Evolutionary conservation across 2,888 invertebrate species (phyloP).

Genomic region (Digitonthophagus gazella): DNA sequence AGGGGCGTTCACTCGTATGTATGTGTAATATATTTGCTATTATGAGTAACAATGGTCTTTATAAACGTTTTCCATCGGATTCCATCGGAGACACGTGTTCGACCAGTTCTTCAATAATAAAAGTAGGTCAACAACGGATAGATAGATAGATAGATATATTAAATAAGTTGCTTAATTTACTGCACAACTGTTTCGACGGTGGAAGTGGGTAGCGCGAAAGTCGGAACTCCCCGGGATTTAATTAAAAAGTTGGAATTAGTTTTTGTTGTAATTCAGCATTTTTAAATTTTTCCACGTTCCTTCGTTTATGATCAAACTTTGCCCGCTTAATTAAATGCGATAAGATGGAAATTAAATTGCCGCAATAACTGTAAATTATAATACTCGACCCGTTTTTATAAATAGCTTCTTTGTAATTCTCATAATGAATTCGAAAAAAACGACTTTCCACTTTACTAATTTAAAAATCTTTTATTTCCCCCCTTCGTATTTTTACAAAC

Average conservation of each 20-base stretch:
- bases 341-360: constrained; percentile 33
- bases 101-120: constrained; percentile 13
- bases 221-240: constrained; percentile 45
- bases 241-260: constrained; percentile 54
- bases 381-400: neutral
- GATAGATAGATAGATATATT: constrained; percentile 33
- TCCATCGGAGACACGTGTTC: no score
- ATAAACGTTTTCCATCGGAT: no score
- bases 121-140: constrained; percentile 23
- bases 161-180: constrained; percentile 47
- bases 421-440: neutral
- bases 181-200: constrained; percentile 42
- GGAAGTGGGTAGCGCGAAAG: constrained; percentile 11
- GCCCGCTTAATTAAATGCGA: constrained; percentile 33
- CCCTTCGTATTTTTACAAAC: no score
- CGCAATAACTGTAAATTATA: constrained; percentile 23
- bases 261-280: constrained; percentile 52
- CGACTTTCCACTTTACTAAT: no score
- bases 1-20: neutral
- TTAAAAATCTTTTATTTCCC: no score
- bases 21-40: neutral
- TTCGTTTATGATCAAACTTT: constrained; percentile 36
- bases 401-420: neutral
- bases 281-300: constrained; percentile 46
- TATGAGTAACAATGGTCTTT: neutral